Evolutionary conservation across 2,113 vertebrate species (phyloP).

Genomic region (Podilymbus podiceps): DNA sequence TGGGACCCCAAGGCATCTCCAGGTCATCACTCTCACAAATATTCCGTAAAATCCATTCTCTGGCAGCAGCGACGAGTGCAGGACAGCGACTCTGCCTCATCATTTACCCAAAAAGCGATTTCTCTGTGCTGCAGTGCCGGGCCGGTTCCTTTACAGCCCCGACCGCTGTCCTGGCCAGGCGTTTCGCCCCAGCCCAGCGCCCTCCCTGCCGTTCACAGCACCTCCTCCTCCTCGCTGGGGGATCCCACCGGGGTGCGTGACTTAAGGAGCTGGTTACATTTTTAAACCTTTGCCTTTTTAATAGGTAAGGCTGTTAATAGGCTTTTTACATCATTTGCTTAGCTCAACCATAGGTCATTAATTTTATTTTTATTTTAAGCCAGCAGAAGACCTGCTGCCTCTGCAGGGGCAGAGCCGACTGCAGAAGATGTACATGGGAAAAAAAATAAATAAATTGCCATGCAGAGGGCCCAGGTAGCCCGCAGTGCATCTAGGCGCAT

Average conservation of each 20-base stretch:
- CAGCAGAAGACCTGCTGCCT: neutral
- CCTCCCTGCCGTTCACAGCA: neutral
- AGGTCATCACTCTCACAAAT: accelerated
- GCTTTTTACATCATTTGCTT: neutral
- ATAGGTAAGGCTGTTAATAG: neutral
- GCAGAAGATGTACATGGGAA: neutral
- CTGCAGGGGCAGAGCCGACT: neutral
- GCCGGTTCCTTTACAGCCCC: no score
- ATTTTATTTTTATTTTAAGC: neutral
- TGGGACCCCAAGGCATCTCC: neutral
- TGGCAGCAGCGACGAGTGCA: no score
- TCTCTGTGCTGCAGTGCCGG: no score
- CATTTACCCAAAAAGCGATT: neutral
- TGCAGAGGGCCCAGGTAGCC: neutral
- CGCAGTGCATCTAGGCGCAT: neutral
- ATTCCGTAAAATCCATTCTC: neutral
- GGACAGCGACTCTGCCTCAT: neutral
- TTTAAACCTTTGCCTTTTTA: neutral
- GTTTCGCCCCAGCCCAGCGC: neutral
- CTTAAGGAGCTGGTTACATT: neutral
- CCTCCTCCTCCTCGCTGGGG: no score
- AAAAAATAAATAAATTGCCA: no score
- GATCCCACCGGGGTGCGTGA: neutral
- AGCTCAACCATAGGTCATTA: neutral
- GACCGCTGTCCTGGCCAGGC: accelerated